Conservation (phyloP, 30 jellyfish, hydroid and myxozoan genomes). For the Cassiopea andromeda region DNA sequence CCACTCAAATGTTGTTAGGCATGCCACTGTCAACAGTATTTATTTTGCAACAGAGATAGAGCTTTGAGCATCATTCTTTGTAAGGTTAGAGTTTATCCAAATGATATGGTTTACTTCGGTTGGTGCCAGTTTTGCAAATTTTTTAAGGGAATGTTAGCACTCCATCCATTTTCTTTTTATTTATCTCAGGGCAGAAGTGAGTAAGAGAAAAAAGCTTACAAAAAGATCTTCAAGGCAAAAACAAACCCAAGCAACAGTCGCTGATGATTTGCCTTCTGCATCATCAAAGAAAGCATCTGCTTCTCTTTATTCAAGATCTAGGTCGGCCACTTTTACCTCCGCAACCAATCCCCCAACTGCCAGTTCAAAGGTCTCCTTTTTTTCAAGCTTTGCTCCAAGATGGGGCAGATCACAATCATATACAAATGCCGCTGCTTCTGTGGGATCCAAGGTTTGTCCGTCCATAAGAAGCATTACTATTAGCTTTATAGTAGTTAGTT, state of each 20-base stretch:
- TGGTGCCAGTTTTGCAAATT: too few relatives aligned
- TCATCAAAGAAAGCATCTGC: conserved; percentile 69
- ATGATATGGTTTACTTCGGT: too few relatives aligned
- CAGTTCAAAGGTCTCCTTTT: conserved; percentile 81
- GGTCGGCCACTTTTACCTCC: conserved; percentile 89
- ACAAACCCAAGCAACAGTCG: conserved; percentile 61
- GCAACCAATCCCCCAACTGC: conserved; percentile 69
- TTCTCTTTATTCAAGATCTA: conserved; percentile 52
- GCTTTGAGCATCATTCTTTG: too few relatives aligned
- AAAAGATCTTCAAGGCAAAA: conserved; percentile 57
- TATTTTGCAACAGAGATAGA: too few relatives aligned
- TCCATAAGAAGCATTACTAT: not conserved
- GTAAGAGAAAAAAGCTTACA: conserved; percentile 46
- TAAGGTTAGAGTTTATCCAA: too few relatives aligned
- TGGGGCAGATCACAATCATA: conserved; percentile 99
- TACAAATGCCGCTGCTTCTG: conserved; percentile 75
- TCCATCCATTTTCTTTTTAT: not conserved
- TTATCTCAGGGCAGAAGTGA: conserved; percentile 25
- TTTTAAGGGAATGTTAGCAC: too few relatives aligned
- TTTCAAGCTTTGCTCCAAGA: conserved; percentile 93
- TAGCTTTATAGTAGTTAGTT: not conserved
- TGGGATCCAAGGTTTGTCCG: conserved; percentile 41
- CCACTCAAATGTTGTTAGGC: too few relatives aligned
- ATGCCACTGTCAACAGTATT: too few relatives aligned
- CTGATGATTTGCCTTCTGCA: conserved; percentile 67